Conservation (phyloP, 2,113 vertebrate genomes). For the Chaenocephalus aceratus region DNA sequence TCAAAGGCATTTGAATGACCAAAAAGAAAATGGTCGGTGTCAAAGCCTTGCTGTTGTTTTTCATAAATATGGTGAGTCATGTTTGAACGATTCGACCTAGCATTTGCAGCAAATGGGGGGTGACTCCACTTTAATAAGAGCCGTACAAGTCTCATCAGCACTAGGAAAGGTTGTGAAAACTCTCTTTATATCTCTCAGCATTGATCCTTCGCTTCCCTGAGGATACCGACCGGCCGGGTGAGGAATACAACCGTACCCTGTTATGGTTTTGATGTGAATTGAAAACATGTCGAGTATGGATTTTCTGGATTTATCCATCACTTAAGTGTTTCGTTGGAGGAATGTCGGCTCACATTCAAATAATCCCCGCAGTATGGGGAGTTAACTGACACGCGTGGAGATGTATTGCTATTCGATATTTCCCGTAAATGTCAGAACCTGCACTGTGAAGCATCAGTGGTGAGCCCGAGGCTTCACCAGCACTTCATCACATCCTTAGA, state of each 20-base stretch:
- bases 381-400: slow-evolving; percentile 31
- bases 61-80: background rate
- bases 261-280: slow-evolving; percentile 30
- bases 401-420: slow-evolving; percentile 36
- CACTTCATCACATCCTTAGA: slow-evolving; percentile 61
- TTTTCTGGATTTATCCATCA: slow-evolving; percentile 53
- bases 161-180: background rate
- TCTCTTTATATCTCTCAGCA: background rate
- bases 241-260: slow-evolving; percentile 1
- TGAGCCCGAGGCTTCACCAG: slow-evolving; percentile 48
- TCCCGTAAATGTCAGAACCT: slow-evolving; percentile 53
- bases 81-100: background rate
- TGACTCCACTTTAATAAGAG: slow-evolving; percentile 1
- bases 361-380: background rate
- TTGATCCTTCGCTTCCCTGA: slow-evolving; percentile 12
- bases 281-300: slow-evolving; percentile 42
- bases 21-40: background rate
- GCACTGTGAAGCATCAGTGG: slow-evolving; percentile 27
- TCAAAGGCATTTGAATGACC: background rate
- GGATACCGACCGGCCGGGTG: slow-evolving; percentile 10
- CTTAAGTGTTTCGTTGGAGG: slow-evolving; percentile 38
- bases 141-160: slow-evolving; percentile 11
- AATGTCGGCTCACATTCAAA: slow-evolving; percentile 33
- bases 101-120: background rate
- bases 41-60: background rate